Conservation (phyloP, 1,140 invertebrate species). For the Drosophila tropicalis region DNA sequence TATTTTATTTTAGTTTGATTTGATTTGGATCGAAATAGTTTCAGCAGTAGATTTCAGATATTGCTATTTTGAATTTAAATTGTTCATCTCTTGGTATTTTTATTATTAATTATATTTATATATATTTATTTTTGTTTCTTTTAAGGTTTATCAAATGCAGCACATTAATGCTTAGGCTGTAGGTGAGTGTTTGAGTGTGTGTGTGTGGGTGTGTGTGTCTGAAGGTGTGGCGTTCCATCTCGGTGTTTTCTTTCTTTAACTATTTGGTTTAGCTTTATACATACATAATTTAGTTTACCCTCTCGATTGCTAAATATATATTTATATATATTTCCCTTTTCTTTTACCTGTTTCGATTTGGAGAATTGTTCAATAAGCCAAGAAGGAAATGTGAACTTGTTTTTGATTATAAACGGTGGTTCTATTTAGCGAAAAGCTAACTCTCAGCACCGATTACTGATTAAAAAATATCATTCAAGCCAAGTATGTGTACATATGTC, state of each 20-base stretch:
- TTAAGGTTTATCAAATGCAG: conserved; percentile 75
- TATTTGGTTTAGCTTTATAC: conserved; percentile 68
- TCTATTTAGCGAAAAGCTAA: background rate
- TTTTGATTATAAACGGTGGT: background rate
- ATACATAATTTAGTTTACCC: background rate
- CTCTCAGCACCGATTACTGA: background rate
- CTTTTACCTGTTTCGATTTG: background rate
- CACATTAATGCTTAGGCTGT: conserved; percentile 76
- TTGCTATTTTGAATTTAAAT: conserved; percentile 48
- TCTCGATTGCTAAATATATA: background rate
- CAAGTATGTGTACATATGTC: background rate
- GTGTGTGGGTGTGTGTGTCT: conserved; percentile 22
- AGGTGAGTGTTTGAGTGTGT: conserved; percentile 30
- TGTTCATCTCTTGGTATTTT: conserved; percentile 28
- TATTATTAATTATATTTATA: conserved; percentile 41
- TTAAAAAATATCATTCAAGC: conserved; percentile 1
- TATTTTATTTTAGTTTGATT: background rate
- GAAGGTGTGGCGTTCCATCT: conserved; percentile 55
- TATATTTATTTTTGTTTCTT: conserved; percentile 34
- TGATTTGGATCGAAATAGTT: conserved; percentile 39
- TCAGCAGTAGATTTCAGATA: conserved; percentile 48
- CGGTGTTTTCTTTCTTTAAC: conserved; percentile 62
- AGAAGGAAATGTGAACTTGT: background rate
- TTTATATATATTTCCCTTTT: background rate
- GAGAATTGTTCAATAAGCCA: background rate